Evolutionary conservation across 2,888 invertebrate species (phyloP), one percentile per base, ranked within the genome.

Genomic region (Drosophila anomelani): DNA sequence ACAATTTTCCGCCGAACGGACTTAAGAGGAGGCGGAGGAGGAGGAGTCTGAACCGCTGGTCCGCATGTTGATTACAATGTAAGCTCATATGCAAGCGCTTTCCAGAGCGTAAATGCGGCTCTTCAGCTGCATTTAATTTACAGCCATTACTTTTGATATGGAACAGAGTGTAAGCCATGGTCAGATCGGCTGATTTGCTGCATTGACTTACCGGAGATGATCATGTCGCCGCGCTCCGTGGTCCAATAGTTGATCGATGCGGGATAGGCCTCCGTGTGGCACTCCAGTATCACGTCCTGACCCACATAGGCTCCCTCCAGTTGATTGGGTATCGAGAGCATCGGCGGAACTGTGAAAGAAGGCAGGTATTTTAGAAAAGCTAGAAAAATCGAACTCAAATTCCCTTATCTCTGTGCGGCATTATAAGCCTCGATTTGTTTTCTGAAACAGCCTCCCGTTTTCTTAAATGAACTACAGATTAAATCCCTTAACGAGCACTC

Each of bases 211-310:
- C 97, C 97, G 93, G 97, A 97, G 93, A 97, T 96, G 89, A 97
- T 97, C 97, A 97, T 97, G 91, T 97, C 97, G 53, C 97, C 97
- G 69, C 96, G 94, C 87, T 97, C 97, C 9, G 96, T 97, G 41
- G 97, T 97, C 98, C 98, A 98, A 92, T 98, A 98, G 94, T 97
- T 98, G 92, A 98, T 97, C 60, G 98, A 97, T 76, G 96, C 96
- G 39, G 98, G 98, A 92, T 96, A 97, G 47, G 98, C 97, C 92
- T 98, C 98, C 0, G 97, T 97, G 92, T 97, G 96, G 91, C 98
- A 98, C 93, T 97, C 97, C 77, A 98, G 93, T 47, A 96, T 95
- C 70, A 97, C 97, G 91, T 97, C 96, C 93, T 97, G 97, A 8
- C 97, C 97, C 76, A 97, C 93, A 92, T 97, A 97, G 68, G 97